These are phyloP conservation scores for Siderastrea siderea DNA, from an alignment of 92 coral and sea anemone genomes.

Conservation along the genomic window DNA sequence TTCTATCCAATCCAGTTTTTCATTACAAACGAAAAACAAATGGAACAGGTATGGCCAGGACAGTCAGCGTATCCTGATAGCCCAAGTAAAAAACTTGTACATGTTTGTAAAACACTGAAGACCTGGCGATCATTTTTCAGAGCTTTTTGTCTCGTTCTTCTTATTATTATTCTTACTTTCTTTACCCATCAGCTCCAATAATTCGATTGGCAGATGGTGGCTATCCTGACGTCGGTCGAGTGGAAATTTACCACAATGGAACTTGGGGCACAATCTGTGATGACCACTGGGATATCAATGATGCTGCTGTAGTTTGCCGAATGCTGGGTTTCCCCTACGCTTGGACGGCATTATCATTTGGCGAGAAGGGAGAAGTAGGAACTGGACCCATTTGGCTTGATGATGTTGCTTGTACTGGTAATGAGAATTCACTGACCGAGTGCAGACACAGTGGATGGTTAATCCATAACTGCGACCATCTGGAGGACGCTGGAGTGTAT, in stretches of 20 bases:
- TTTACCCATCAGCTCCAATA: conserved; percentile 19
- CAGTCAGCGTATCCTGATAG: no score
- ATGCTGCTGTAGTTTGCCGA: conserved; percentile 47
- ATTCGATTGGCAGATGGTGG: conserved; percentile 26
- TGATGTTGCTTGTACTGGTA: conserved; percentile 35
- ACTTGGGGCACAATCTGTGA: conserved; percentile 75
- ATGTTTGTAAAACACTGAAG: no score
- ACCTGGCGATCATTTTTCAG: no score
- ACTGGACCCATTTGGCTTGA: conserved; percentile 57
- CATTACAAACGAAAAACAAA: background rate
- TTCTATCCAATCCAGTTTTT: background rate
- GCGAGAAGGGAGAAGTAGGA: conserved; percentile 4
- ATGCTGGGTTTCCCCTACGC: conserved; percentile 47
- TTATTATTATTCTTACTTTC: no score
- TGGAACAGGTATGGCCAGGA: no score
- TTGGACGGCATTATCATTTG: conserved; percentile 40
- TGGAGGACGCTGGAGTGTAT: conserved; percentile 49
- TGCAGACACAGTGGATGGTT: conserved; percentile 44
- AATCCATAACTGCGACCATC: conserved; percentile 41
- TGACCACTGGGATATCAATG: conserved; percentile 44
- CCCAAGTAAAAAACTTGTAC: no score
- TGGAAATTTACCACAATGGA: conserved; percentile 68
- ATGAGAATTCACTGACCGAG: conserved; percentile 37
- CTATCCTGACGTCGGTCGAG: conserved; percentile 46
- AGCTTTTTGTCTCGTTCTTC: no score